Evolutionary conservation across 2,888 invertebrate genomes (phyloP).

Genomic region (Branchipolynoe longqiensis): DNA sequence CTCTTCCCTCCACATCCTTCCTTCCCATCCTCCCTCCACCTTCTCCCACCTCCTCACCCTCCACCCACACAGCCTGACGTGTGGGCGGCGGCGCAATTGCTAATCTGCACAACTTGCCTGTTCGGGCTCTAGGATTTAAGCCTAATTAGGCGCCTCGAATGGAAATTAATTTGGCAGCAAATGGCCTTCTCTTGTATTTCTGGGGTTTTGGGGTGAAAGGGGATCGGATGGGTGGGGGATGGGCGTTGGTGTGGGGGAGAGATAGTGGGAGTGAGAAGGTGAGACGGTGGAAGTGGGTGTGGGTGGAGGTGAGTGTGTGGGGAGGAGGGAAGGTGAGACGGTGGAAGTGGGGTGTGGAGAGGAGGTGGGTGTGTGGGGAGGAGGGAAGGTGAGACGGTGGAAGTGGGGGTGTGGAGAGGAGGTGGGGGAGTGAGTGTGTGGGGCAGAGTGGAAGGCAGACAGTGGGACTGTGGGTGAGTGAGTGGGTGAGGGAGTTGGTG

Average conservation of each 20-base stretch:
- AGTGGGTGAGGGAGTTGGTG: too few species aligned
- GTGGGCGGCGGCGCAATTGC: background rate
- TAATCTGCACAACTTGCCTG: background rate
- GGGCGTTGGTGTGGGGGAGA: background rate
- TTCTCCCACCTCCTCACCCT: background rate
- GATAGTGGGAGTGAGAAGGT: background rate
- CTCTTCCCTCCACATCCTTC: too few species aligned
- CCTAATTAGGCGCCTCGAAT: constrained; percentile 34
- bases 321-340: too few species aligned
- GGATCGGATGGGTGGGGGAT: background rate
- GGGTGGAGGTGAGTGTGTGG: background rate
- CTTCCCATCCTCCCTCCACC: background rate
- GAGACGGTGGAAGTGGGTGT: background rate
- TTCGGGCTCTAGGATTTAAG: background rate
- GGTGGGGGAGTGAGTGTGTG: too few species aligned
- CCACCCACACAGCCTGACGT: background rate
- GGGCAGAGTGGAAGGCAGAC: too few species aligned
- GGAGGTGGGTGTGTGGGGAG: too few species aligned
- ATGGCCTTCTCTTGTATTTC: constrained; percentile 21
- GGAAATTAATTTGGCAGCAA: constrained; percentile 7
- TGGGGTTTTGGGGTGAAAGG: background rate
- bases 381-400: too few species aligned
- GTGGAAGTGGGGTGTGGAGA: too few species aligned
- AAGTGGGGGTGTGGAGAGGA: too few species aligned
- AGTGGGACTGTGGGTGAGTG: too few species aligned